Evolutionary conservation across 1,140 invertebrate genomes (phyloP).

Genomic region (Ectropis grisescens): DNA sequence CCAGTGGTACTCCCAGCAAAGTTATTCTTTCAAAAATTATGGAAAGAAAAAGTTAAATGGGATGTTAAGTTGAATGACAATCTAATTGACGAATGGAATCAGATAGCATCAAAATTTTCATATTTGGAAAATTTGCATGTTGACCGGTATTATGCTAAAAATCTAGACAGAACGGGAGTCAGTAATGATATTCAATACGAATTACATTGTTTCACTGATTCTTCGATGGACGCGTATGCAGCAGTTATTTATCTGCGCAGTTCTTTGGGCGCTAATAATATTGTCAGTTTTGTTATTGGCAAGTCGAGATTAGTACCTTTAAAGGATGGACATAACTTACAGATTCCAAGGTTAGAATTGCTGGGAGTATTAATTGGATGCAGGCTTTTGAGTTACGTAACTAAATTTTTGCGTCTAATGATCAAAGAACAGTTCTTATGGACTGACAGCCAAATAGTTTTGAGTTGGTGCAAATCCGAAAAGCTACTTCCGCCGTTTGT

Average conservation of each 20-base stretch:
- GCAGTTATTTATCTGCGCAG: constrained; percentile 11
- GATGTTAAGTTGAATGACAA: constrained; percentile 5
- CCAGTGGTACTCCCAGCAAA: constrained; percentile 16
- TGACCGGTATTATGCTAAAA: constrained; percentile 3
- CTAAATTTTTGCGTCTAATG: constrained; percentile 3
- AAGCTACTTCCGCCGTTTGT: constrained; percentile 16
- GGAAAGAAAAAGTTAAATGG: constrained; percentile 15
- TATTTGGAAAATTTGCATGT: constrained; percentile 6
- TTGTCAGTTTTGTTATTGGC: constrained; percentile 13
- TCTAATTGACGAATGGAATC: constrained; percentile 8
- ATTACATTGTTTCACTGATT: constrained; percentile 10
- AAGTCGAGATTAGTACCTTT: constrained; percentile 8
- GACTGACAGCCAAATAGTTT: constrained; percentile 17
- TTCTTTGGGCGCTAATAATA: background rate
- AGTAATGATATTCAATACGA: background rate
- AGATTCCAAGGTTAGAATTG: constrained; percentile 15
- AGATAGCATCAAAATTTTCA: constrained; percentile 1
- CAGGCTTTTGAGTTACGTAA: constrained; percentile 11
- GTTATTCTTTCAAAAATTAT: constrained; percentile 16
- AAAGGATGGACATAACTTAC: constrained; percentile 12
- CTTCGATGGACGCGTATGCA: constrained; percentile 9
- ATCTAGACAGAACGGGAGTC: background rate
- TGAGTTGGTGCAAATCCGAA: constrained; percentile 11
- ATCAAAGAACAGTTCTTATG: constrained; percentile 10
- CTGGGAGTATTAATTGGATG: constrained; percentile 12